These are phyloP conservation scores for Tromatobia lineatoria DNA, from an alignment of 2,888 invertebrate species.

Conservation along the genomic window DNA sequence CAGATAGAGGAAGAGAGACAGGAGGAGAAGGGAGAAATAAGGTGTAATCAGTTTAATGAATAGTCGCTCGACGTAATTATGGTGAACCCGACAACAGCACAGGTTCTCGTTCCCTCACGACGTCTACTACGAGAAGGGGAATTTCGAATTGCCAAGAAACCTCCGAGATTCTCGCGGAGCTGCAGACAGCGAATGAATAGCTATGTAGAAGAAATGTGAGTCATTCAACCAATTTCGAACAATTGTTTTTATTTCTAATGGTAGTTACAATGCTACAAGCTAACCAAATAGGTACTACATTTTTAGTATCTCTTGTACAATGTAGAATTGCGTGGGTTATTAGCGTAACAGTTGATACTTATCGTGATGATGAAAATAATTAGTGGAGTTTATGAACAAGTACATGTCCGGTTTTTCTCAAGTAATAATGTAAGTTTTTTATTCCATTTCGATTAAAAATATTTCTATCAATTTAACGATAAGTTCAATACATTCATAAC, in stretches of 20 bases:
- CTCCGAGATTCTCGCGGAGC: constrained; percentile 14
- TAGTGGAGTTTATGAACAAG: no score
- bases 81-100: constrained; percentile 72
- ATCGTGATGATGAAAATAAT: no score
- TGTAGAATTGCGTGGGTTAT: no score
- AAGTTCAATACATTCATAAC: no score
- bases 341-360: no score
- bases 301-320: no score
- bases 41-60: constrained; percentile 85
- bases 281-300: no score
- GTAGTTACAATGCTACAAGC: background rate
- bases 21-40: constrained; percentile 72
- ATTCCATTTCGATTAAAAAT: no score
- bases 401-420: no score
- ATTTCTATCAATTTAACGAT: no score
- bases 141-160: constrained; percentile 15
- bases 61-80: constrained; percentile 82
- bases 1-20: constrained; percentile 39
- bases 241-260: background rate
- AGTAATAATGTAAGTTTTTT: no score
- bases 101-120: constrained; percentile 36
- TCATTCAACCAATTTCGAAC: background rate
- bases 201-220: background rate
- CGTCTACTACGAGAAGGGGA: constrained; percentile 24
- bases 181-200: background rate